These are phyloP conservation scores for Aphodius granarius DNA, from an alignment of 2,888 invertebrate species.

Conservation along the genomic window DNA sequence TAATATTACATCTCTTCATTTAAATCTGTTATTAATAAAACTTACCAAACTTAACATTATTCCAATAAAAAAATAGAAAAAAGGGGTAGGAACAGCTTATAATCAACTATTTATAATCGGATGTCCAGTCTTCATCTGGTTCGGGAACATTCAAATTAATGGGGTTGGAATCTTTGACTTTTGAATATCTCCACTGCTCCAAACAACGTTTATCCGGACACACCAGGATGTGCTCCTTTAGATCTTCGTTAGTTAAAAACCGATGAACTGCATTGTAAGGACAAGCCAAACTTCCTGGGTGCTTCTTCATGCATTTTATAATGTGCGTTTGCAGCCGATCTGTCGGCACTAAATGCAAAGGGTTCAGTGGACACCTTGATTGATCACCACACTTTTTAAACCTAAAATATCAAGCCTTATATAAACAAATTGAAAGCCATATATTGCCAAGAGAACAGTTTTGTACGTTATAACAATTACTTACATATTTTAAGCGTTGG, in stretches of 20 bases:
- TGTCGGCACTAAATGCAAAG: constrained; percentile 41
- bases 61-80: too few relatives aligned
- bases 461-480: too few relatives aligned
- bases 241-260: constrained; percentile 39
- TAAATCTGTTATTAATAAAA: too few relatives aligned
- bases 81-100: too few relatives aligned
- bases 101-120: neutral
- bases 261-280: constrained; percentile 48
- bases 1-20: too few relatives aligned
- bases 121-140: neutral
- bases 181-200: too few relatives aligned
- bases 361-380: constrained; percentile 47
- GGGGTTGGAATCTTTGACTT: neutral
- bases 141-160: neutral
- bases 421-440: neutral
- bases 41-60: too few relatives aligned
- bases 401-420: constrained; percentile 19
- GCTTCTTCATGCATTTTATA: constrained; percentile 47
- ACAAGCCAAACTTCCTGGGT: constrained; percentile 45
- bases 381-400: constrained; percentile 15
- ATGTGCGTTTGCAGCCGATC: constrained; percentile 46
- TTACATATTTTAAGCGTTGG: too few relatives aligned
- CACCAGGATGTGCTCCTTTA: constrained; percentile 40
- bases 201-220: constrained; percentile 37
- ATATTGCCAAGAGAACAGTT: too few relatives aligned